These are phyloP conservation scores for Eulemur coronatus DNA, from an alignment of 2,797 vertebrate species.

Conservation along the genomic window DNA sequence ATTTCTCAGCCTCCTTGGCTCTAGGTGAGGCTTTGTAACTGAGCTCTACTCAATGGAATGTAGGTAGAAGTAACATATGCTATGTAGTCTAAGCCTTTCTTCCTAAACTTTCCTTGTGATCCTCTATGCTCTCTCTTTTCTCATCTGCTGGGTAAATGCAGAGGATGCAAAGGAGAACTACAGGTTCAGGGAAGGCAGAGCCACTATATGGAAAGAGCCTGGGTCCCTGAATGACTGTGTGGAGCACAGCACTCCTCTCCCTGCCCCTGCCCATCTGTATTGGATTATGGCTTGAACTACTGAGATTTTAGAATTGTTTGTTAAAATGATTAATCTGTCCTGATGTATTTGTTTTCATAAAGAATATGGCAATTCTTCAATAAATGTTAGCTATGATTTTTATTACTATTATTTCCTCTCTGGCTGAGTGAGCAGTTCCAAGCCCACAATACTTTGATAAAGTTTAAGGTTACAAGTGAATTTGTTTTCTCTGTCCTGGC, in stretches of 20 bases:
- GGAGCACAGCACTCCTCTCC: accelerated
- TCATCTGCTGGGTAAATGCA: neutral
- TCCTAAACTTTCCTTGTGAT: neutral
- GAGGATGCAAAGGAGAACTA: neutral
- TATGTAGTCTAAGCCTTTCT: neutral
- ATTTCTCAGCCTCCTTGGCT: neutral
- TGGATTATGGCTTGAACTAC: neutral
- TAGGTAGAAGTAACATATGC: neutral
- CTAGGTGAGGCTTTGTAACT: neutral
- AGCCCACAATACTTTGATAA: neutral
- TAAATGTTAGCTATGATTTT: neutral
- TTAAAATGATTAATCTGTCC: neutral
- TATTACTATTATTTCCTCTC: neutral
- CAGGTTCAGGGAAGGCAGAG: neutral
- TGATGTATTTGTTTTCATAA: neutral
- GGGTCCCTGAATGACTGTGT: neutral
- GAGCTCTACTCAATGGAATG: neutral
- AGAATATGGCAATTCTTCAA: neutral
- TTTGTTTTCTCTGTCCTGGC: neutral
- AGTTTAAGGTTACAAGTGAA: neutral
- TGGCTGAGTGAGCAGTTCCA: neutral
- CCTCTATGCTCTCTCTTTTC: neutral
- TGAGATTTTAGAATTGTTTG: neutral
- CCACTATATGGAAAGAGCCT: neutral
- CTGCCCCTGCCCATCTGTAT: neutral